Evolutionary conservation across 2,888 invertebrate genomes (phyloP).

Genomic region (Perizoma flavofasciatum): DNA sequence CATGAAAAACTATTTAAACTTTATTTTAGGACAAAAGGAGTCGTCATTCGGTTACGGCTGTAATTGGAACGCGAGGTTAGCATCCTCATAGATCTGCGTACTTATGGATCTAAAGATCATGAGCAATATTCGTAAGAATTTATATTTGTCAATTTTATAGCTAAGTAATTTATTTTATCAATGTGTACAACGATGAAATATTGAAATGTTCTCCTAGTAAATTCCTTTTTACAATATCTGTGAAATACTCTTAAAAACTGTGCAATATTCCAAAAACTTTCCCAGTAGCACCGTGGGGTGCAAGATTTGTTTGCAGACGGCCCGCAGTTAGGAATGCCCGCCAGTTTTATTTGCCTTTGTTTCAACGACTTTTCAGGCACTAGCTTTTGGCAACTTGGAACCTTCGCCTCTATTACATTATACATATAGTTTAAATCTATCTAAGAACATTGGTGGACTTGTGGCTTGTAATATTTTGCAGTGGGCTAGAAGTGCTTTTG

Average conservation of each 20-base stretch:
- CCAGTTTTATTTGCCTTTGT: constrained; percentile 36
- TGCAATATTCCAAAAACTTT: constrained; percentile 19
- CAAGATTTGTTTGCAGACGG: constrained; percentile 38
- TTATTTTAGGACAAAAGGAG: too few species aligned
- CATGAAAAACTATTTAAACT: too few species aligned
- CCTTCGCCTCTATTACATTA: constrained; percentile 11
- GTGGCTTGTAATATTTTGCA: constrained; percentile 18
- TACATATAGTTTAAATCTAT: constrained; percentile 1
- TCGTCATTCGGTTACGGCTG: too few species aligned
- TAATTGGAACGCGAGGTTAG: too few species aligned
- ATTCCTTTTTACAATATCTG: too few species aligned
- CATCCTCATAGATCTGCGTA: too few species aligned
- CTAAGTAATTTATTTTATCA: too few species aligned
- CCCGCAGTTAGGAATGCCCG: constrained; percentile 34
- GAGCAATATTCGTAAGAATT: too few species aligned
- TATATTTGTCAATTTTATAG: too few species aligned
- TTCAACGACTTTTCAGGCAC: constrained; percentile 34
- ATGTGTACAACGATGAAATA: too few species aligned
- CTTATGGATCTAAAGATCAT: too few species aligned
- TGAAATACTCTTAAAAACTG: constrained; percentile 2
- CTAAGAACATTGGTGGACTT: constrained; percentile 2
- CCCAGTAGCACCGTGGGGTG: constrained; percentile 21
- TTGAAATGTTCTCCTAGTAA: too few species aligned
- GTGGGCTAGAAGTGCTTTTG: constrained; percentile 10
- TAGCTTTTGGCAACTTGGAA: constrained; percentile 15